Conservation (phyloP, 2,888 invertebrate genomes). For the Tuta absoluta region DNA sequence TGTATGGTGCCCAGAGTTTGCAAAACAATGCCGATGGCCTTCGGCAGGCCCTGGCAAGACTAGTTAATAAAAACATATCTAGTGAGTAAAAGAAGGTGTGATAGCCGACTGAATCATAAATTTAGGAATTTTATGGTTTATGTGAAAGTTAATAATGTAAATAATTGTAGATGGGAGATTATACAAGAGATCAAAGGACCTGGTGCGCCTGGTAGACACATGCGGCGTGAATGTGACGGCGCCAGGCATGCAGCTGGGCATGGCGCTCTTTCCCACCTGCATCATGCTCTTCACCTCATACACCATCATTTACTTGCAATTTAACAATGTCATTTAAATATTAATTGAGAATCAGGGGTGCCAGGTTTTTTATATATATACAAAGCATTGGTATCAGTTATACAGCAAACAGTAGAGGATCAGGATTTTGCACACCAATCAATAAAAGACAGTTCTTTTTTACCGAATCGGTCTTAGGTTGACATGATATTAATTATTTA, state of each 20-base stretch:
- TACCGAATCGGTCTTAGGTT: too few relatives aligned
- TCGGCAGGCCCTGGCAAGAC: not conserved
- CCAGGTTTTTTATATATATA: too few relatives aligned
- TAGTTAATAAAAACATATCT: not conserved
- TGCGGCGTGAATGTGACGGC: constrained; percentile 34
- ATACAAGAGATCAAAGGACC: constrained; percentile 37
- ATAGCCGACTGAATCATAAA: not conserved
- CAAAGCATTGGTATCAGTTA: too few relatives aligned
- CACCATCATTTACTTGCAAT: constrained; percentile 40
- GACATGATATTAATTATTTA: too few relatives aligned
- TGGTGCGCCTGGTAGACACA: constrained; percentile 35
- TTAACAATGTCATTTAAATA: constrained; percentile 40
- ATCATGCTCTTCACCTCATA: constrained; percentile 41
- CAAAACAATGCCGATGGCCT: not conserved
- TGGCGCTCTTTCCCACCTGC: constrained; percentile 45
- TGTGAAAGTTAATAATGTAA: too few relatives aligned
- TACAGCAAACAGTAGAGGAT: too few relatives aligned
- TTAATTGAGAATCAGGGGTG: too few relatives aligned
- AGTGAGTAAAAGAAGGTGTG: constrained; percentile 39
- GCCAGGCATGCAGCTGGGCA: constrained; percentile 48
- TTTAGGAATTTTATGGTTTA: not conserved
- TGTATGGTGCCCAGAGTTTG: not conserved
- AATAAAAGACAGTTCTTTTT: too few relatives aligned
- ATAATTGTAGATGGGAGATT: not conserved
- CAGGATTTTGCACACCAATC: too few relatives aligned